Evolutionary conservation across 2,888 invertebrate genomes (phyloP).

Genomic region (Marronus borbonicus): DNA sequence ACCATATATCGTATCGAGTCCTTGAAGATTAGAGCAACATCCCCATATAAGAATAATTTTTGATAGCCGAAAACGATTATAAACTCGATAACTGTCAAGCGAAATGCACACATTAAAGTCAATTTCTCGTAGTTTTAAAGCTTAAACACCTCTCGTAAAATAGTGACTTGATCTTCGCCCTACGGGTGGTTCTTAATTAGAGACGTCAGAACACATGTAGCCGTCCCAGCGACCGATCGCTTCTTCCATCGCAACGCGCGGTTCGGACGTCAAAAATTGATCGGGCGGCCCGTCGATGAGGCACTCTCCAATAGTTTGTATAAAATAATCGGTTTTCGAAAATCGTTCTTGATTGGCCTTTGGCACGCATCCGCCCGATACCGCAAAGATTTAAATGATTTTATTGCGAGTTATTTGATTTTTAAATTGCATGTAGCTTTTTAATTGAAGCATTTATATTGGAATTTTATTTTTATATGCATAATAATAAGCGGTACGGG

Average conservation of each 20-base stretch:
- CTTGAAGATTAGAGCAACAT: slow-evolving; percentile 5
- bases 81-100: slow-evolving; percentile 51
- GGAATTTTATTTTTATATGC: slow-evolving; percentile 47
- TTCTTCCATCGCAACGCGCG: slow-evolving; percentile 26
- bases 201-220: slow-evolving; percentile 60
- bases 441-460: slow-evolving; percentile 53
- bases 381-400: slow-evolving; percentile 33
- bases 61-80: slow-evolving; percentile 14
- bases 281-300: slow-evolving; percentile 48
- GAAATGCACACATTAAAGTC: slow-evolving; percentile 59
- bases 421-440: slow-evolving; percentile 53
- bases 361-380: slow-evolving; percentile 56
- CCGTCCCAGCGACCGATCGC: slow-evolving; percentile 54
- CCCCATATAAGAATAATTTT: slow-evolving; percentile 4
- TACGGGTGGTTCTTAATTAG: slow-evolving; percentile 61
- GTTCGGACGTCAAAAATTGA: slow-evolving; percentile 6
- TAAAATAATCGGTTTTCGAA: slow-evolving; percentile 59
- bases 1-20: too few species aligned
- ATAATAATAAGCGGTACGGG: slow-evolving; percentile 37
- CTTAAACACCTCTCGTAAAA: slow-evolving; percentile 56
- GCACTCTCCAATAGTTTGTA: slow-evolving; percentile 54
- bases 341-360: slow-evolving; percentile 56
- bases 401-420: slow-evolving; percentile 53
- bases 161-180: slow-evolving; percentile 54
- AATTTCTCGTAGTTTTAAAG: slow-evolving; percentile 54